Conservation (phyloP, 2,888 invertebrate species). For the Trimorus sp. region DNA sequence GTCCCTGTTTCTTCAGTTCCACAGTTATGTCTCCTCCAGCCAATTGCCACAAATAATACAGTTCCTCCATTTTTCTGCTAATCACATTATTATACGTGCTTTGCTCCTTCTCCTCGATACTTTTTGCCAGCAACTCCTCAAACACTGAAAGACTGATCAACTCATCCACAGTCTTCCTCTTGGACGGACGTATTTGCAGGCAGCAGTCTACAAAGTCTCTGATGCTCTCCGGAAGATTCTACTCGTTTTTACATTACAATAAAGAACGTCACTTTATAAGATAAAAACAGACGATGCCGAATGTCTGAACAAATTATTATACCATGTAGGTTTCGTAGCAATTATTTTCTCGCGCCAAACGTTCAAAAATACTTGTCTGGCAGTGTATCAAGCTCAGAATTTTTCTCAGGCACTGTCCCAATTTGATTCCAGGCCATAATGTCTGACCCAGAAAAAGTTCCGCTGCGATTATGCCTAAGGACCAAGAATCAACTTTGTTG, state of each 20-base stretch:
- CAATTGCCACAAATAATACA: slow-evolving; percentile 97
- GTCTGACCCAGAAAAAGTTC: slow-evolving; percentile 88
- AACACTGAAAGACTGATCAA: slow-evolving; percentile 84
- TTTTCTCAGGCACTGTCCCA: slow-evolving; percentile 88
- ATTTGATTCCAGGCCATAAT: slow-evolving; percentile 89
- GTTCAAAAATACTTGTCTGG: slow-evolving; percentile 84
- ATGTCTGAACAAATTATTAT: slow-evolving; percentile 28
- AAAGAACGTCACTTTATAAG: too few relatives aligned
- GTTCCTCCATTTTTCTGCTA: slow-evolving; percentile 86
- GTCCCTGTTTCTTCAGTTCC: slow-evolving; percentile 94
- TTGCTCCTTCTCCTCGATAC: slow-evolving; percentile 75
- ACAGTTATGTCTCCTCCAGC: slow-evolving; percentile 97
- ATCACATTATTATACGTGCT: slow-evolving; percentile 81
- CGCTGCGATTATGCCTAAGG: slow-evolving; percentile 80
- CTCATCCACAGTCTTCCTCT: slow-evolving; percentile 85
- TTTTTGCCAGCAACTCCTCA: slow-evolving; percentile 77
- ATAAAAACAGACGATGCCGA: background rate
- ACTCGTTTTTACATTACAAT: slow-evolving; percentile 6
- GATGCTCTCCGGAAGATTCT: slow-evolving; percentile 85
- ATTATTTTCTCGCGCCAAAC: slow-evolving; percentile 91
- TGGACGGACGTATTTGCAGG: slow-evolving; percentile 86
- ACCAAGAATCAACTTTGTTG: too few relatives aligned
- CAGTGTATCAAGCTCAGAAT: slow-evolving; percentile 88
- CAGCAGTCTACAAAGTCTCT: slow-evolving; percentile 87
- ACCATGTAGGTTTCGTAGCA: slow-evolving; percentile 86